Evolutionary conservation across 2,113 vertebrate genomes (phyloP).

Genomic region (Cercocebus atys): DNA sequence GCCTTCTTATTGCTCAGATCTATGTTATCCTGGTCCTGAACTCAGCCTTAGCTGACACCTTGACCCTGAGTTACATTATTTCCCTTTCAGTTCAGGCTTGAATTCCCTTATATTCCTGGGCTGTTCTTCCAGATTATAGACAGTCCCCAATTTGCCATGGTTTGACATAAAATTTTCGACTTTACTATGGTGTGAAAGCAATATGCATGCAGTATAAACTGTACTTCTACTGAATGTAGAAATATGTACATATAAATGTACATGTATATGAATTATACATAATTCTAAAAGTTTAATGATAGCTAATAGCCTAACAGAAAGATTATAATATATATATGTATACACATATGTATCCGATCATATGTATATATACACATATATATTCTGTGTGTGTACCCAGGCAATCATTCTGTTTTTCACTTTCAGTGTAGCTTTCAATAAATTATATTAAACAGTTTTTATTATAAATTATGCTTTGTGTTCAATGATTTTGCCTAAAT

Average conservation of each 20-base stretch:
- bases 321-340: background rate
- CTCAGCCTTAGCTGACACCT: background rate
- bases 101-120: background rate
- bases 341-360: background rate
- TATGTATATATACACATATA: background rate
- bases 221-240: background rate
- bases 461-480: background rate
- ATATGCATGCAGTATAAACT: background rate
- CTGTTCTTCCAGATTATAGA: background rate
- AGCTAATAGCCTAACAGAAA: background rate
- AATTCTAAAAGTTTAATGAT: background rate
- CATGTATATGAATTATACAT: background rate
- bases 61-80: accelerated
- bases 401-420: background rate
- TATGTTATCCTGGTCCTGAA: background rate
- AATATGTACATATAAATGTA: background rate
- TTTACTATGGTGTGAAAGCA: background rate
- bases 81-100: background rate
- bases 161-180: background rate
- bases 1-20: background rate
- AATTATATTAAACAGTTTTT: background rate
- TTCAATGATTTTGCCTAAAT: background rate
- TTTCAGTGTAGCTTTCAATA: background rate
- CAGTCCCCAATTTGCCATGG: background rate
- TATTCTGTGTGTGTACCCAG: too few species aligned